These are phyloP conservation scores for Tokudaia tokunoshimensis DNA, from an alignment of 2,797 vertebrate species.

Conservation along the genomic window DNA sequence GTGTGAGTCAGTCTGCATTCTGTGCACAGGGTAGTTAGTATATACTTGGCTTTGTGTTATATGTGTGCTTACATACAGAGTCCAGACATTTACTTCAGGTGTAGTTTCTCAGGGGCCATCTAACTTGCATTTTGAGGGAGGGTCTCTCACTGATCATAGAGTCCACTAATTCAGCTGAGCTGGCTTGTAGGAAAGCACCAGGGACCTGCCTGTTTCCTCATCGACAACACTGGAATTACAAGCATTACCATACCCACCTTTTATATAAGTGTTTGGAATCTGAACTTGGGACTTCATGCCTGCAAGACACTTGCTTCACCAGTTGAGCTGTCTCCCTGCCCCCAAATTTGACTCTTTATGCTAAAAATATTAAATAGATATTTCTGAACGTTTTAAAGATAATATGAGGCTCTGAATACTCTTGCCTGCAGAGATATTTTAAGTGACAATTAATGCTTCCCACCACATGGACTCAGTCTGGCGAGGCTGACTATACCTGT, in stretches of 20 bases:
- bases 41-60: background rate
- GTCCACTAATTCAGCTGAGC: background rate
- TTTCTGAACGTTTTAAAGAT: background rate
- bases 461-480: background rate
- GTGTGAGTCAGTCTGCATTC: background rate
- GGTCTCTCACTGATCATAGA: background rate
- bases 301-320: background rate
- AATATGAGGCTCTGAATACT: background rate
- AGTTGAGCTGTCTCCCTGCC: background rate
- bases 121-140: background rate
- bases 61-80: background rate
- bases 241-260: background rate
- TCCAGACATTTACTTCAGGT: background rate
- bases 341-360: background rate
- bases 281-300: background rate
- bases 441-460: conserved; percentile 15
- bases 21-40: too few relatives aligned
- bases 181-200: background rate
- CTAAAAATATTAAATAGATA: background rate
- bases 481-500: conserved; percentile 78
- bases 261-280: background rate
- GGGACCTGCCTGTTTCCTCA: background rate
- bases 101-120: background rate
- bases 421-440: background rate
- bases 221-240: background rate